Evolutionary conservation across 2,888 invertebrate genomes (phyloP).

Genomic region (Brenthis hecate): DNA sequence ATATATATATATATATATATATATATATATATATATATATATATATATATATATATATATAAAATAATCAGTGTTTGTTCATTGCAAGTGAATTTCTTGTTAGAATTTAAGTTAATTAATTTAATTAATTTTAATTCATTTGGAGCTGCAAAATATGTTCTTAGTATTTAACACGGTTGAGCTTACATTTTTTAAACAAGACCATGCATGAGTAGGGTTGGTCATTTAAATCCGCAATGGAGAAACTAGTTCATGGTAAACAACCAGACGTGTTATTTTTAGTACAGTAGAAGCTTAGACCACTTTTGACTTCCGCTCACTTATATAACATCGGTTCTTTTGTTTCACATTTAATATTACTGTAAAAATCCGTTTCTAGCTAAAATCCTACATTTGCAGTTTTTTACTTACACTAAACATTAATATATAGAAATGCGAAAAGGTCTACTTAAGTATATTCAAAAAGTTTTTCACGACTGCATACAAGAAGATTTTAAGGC

Average conservation of each 20-base stretch:
- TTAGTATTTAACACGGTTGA: constrained; percentile 3
- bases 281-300: constrained; percentile 12
- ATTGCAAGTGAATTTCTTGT: too few species aligned
- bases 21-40: too few species aligned
- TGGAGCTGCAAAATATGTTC: not conserved
- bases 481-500: too few species aligned
- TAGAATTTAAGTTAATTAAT: too few species aligned
- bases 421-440: too few species aligned
- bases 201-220: constrained; percentile 8
- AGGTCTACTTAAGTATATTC: too few species aligned
- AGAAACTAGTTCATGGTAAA: constrained; percentile 30
- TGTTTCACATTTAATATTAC: constrained; percentile 13
- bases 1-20: too few species aligned
- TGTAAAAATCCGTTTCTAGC: not conserved
- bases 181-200: constrained; percentile 2
- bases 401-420: too few species aligned
- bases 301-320: constrained; percentile 13
- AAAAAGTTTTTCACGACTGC: too few species aligned
- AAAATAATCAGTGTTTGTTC: not conserved
- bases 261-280: constrained; percentile 21
- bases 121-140: too few species aligned
- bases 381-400: too few species aligned
- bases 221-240: constrained; percentile 21
- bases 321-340: constrained; percentile 19
- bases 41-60: too few species aligned